Evolutionary conservation across 1,140 invertebrate genomes (phyloP).

Genomic region (Odontomachus brunneus): DNA sequence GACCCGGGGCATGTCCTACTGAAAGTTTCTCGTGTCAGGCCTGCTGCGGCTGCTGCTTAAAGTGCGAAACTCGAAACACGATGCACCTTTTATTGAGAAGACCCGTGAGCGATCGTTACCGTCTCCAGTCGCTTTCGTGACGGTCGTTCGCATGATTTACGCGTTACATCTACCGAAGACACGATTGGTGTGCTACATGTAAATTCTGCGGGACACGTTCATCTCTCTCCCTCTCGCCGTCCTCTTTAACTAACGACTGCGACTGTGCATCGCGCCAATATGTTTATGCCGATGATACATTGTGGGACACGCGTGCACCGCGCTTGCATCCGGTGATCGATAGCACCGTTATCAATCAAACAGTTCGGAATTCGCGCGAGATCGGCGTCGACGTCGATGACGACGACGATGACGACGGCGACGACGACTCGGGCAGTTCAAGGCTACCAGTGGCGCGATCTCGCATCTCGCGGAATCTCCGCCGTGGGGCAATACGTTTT

Average conservation of each 20-base stretch:
- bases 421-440: constrained; percentile 35
- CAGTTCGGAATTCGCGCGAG: background rate
- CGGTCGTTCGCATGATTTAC: constrained; percentile 16
- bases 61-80: too few species aligned
- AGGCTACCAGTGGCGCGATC: constrained; percentile 47
- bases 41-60: too few species aligned
- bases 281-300: constrained; percentile 52
- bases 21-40: too few species aligned
- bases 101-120: background rate
- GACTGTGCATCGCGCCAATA: constrained; percentile 33
- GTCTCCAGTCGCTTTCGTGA: background rate
- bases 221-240: background rate
- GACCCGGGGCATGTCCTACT: too few species aligned
- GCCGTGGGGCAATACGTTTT: constrained; percentile 52
- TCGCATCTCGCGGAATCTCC: constrained; percentile 30
- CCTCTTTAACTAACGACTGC: constrained; percentile 6
- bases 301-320: background rate
- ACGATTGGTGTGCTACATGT: constrained; percentile 15
- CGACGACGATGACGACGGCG: too few species aligned
- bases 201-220: constrained; percentile 8
- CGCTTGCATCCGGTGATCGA: constrained; percentile 13
- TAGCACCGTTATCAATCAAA: constrained; percentile 39
- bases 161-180: constrained; percentile 1
- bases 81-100: background rate
- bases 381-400: background rate